These are phyloP conservation scores for Acleris literana DNA, from an alignment of 2,888 invertebrate species.

Conservation along the genomic window DNA sequence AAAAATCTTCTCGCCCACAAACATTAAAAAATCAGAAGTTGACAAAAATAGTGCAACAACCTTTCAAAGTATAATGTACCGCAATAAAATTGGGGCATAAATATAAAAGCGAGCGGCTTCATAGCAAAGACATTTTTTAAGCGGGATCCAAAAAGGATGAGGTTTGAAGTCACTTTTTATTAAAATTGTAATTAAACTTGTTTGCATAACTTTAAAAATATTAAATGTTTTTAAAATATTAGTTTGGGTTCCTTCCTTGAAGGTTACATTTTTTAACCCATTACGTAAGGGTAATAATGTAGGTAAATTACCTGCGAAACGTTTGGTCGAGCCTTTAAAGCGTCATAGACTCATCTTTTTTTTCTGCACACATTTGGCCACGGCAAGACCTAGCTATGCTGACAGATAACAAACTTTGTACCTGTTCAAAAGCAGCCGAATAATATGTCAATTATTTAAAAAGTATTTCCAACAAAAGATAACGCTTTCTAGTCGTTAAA, in stretches of 20 bases:
- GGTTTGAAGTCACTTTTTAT: constrained; percentile 43
- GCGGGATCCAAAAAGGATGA: constrained; percentile 35
- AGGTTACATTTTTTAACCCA: constrained; percentile 8
- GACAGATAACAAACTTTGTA: background rate
- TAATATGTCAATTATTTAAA: constrained; percentile 21
- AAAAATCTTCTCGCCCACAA: too few relatives aligned
- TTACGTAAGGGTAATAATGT: too few relatives aligned
- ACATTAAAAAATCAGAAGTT: constrained; percentile 12
- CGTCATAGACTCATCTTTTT: background rate
- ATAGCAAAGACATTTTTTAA: constrained; percentile 20
- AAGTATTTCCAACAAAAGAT: constrained; percentile 42
- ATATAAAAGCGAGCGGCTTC: background rate
- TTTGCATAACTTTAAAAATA: constrained; percentile 62
- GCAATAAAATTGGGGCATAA: constrained; percentile 22
- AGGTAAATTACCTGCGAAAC: constrained; percentile 11
- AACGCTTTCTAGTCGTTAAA: constrained; percentile 63
- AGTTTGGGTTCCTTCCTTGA: constrained; percentile 32
- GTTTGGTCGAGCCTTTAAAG: background rate
- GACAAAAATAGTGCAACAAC: constrained; percentile 6
- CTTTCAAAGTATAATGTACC: constrained; percentile 8
- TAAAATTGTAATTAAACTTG: constrained; percentile 46
- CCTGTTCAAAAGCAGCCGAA: constrained; percentile 6
- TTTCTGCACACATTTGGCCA: constrained; percentile 6
- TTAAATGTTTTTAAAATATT: constrained; percentile 48
- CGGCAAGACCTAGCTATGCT: background rate